Evolutionary conservation across 1,140 invertebrate species (phyloP).

Genomic region (Zaprionus ornatus): DNA sequence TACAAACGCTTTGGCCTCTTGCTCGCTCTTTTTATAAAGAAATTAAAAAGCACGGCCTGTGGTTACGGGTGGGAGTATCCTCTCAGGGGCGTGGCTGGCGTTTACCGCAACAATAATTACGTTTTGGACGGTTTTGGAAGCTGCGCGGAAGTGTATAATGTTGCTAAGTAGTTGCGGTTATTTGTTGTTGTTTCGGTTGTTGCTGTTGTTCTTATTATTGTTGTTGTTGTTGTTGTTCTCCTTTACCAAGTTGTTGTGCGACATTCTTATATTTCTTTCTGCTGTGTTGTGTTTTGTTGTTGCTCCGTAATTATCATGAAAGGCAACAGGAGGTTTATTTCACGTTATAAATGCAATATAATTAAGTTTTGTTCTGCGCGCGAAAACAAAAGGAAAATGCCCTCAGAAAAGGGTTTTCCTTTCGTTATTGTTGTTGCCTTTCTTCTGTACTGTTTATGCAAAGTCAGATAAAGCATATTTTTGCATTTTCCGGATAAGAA

Average conservation of each 20-base stretch:
- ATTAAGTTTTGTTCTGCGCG: conserved; percentile 62
- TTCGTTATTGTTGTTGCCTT: conserved; percentile 4
- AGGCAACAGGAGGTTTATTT: conserved; percentile 81
- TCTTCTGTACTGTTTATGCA: conserved; percentile 13
- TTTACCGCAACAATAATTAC: conserved; percentile 80
- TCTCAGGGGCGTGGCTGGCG: conserved; percentile 29
- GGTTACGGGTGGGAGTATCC: conserved; percentile 25
- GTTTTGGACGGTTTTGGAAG: conserved; percentile 68
- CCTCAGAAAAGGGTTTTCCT: conserved; percentile 13
- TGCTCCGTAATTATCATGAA: conserved; percentile 71
- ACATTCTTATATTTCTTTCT: conserved; percentile 15
- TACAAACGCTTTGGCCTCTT: conserved; percentile 9
- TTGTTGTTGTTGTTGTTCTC: conserved; percentile 33
- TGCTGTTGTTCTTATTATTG: conserved; percentile 41
- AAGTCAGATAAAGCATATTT: conserved; percentile 26
- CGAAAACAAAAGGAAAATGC: conserved; percentile 32
- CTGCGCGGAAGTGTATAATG: conserved; percentile 80
- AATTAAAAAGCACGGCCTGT: conserved; percentile 72
- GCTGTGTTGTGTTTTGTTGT: conserved; percentile 45
- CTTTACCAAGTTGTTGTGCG: conserved; percentile 17
- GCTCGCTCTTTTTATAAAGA: conserved; percentile 57
- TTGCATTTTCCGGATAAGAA: background rate
- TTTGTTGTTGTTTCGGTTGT: conserved; percentile 41
- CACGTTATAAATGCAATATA: conserved; percentile 68
- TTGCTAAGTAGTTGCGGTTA: conserved; percentile 80